A percentile compares a stretch with the other conserved stretches of the same genome.
Evolutionary conservation across 1,140 invertebrate genomes (phyloP).

Genomic region (Ladona fulva): DNA sequence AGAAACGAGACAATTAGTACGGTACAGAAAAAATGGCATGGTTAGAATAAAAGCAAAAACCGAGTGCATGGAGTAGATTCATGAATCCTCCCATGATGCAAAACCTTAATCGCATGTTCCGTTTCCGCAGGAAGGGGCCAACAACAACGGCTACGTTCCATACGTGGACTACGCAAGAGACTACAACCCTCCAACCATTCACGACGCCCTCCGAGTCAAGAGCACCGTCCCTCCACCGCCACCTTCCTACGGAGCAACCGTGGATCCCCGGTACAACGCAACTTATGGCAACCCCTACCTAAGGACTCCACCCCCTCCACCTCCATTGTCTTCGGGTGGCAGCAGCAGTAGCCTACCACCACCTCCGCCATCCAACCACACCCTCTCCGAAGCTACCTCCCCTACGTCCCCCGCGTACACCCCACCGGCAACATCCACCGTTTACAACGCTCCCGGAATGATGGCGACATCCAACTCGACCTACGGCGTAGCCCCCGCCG

Average conservation of each 20-base stretch:
- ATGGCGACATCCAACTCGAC: not conserved
- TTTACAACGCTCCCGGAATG: constrained; percentile 30
- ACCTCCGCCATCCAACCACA: not conserved
- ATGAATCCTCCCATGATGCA: no score
- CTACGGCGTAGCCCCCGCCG: constrained; percentile 6
- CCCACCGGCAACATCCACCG: constrained; percentile 25
- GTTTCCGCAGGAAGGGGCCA: constrained; percentile 56
- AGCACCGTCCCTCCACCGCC: constrained; percentile 29
- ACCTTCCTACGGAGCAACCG: constrained; percentile 27
- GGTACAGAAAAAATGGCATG: not conserved
- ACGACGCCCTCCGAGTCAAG: constrained; percentile 36
- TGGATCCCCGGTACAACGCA: constrained; percentile 77
- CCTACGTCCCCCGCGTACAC: constrained; percentile 25
- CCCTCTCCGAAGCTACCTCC: not conserved
- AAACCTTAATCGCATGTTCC: not conserved
- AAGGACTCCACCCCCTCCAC: constrained; percentile 45
- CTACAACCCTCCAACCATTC: constrained; percentile 54
- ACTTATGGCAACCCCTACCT: constrained; percentile 83
- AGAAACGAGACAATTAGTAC: no score
- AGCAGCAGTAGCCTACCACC: constrained; percentile 8
- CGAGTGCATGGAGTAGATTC: no score
- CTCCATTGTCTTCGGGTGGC: constrained; percentile 21
- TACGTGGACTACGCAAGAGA: constrained; percentile 79
- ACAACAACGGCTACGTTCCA: constrained; percentile 80
- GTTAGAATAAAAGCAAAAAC: not conserved